These are phyloP conservation scores for Drosophila ohnishii DNA, from an alignment of 1,140 invertebrate species.

Conservation along the genomic window DNA sequence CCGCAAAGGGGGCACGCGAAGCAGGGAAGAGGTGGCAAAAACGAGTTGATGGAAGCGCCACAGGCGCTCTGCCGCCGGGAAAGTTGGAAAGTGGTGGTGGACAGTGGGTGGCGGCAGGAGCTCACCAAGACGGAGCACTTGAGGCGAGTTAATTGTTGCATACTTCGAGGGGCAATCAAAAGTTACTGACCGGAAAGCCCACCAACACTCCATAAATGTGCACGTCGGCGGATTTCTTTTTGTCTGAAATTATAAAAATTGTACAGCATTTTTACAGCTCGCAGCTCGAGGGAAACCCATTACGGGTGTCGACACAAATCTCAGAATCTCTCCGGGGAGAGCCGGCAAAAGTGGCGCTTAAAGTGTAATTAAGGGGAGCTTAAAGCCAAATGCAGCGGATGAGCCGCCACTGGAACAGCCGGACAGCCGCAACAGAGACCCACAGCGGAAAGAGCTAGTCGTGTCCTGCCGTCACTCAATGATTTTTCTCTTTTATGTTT, in stretches of 20 bases:
- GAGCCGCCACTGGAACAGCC: constrained; percentile 9
- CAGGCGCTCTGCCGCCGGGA: constrained; percentile 8
- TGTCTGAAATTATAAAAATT: constrained; percentile 17
- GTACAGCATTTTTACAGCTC: constrained; percentile 20
- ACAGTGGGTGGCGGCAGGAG: constrained; percentile 2
- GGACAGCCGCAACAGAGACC: constrained; percentile 1
- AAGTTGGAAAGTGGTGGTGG: not conserved
- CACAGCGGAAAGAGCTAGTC: constrained; percentile 12
- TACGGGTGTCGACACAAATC: constrained; percentile 43
- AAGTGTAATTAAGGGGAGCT: constrained; percentile 54
- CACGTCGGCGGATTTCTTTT: constrained; percentile 27
- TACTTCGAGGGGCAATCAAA: constrained; percentile 43
- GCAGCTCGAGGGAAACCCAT: constrained; percentile 12
- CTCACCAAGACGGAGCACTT: constrained; percentile 32
- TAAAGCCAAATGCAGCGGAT: constrained; percentile 44
- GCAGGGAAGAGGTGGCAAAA: not conserved
- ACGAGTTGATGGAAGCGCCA: constrained; percentile 4
- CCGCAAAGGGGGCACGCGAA: not conserved
- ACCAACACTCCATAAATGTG: constrained; percentile 36
- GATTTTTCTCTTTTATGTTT: constrained; percentile 28
- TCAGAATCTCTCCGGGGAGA: constrained; percentile 5
- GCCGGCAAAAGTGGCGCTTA: constrained; percentile 26
- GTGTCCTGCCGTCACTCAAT: constrained; percentile 20
- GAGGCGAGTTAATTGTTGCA: constrained; percentile 44
- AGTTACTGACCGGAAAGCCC: constrained; percentile 46